Evolutionary conservation across 2,888 invertebrate species (phyloP), one percentile per base, ranked within the genome.

Genomic region (Drosophila formosana): DNA sequence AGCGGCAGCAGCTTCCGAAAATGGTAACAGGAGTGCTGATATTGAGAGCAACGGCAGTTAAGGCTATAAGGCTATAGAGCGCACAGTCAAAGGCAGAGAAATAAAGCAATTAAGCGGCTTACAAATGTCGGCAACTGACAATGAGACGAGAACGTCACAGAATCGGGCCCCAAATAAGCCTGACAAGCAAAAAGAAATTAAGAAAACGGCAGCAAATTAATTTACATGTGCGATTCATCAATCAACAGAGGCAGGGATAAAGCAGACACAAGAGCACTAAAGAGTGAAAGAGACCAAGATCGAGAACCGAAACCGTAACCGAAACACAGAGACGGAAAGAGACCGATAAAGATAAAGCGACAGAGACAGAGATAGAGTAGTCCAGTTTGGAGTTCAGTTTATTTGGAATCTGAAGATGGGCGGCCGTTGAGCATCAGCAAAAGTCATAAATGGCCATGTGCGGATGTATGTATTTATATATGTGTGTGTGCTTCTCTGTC

Each of bases 211-310:
- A 77, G 87, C 79, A 89, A 87, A 89, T 87, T 87, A 87, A 87
- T 87, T 87, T 89, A 89, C 88, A 89, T 87, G 82, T 88, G 74
- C 87, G 78, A 89, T 89, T 90, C 89, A 88, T 88, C 89, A 90
- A 88, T 88, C 88, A 88, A 80, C 52, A 70, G 60, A 30, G 62
- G 30, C 62, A 47, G 32, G 47, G 57, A 63, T 63, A 63, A 47
- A 46, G 30, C 57, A 55, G 37, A 55, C 46, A 34, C 53, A 56
- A 41, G 57, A 9, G 47, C 25, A 41, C 49, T 13, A 49, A 39
- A 49, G 26, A 18, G 41, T 13, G 41, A 26, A 39, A 46, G 41
- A 39, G 34, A 2, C 11, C 37, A n/a, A 37, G n/a, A 37, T 37
- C 28, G 11, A 13, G 28, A 26, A 18, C 39, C 13, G 43, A 43